Base-by-base conservation (phyloP, 1,140 invertebrate genomes). In the Pollicipes pollicipes region DNA sequence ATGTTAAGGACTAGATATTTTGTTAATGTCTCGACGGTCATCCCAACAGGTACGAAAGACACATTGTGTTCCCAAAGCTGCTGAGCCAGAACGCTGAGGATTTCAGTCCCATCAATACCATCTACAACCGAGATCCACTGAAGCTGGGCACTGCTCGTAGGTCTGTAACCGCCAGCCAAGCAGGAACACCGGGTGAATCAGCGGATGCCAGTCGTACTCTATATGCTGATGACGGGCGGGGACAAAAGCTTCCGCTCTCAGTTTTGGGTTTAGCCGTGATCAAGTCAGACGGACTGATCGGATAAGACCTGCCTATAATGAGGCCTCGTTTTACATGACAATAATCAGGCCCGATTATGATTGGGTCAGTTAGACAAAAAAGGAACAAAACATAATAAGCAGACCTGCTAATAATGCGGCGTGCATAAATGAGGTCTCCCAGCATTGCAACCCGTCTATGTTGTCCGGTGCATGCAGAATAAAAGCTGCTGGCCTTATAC, bases 11-110 rank as follows among this genome's bases (percentile, higher is more conserved):
- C n/a, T n/a, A n/a, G n/a, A n/a, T n/a, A n/a, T n/a, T n/a, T n/a
- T n/a, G n/a, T 45, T 45, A 45, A 10, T 45, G 24, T 10, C 37
- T 45, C 24, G 37, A 45, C 10, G 24, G 67, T 70, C 68, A 28
- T 28, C 27, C 75, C 80, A 84, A 76, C 77, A 89, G 89, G 77
- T 90, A 90, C 76, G 90, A 93, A 77, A 81, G 90, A 37, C 90
- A 93, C 78, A 86, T 91, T 32, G 86, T 95, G 3, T 90, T 96
- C 77, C 93, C 93, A 0, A 93, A 95, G 80, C 80, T 95, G n/a
- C 82, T 96, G 71, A 85, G 89, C 74, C 85, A 87, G 76, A 86
- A 89, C 76, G 86, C 90, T 17, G 88, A 92, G 73, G 93, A 95
- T 76, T 96, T 91, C 78, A 86, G 87, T 31, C 74, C 85, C 24